Conservation (phyloP, 1,140 invertebrate genomes). For the Caenorhabditis inopinata region DNA sequence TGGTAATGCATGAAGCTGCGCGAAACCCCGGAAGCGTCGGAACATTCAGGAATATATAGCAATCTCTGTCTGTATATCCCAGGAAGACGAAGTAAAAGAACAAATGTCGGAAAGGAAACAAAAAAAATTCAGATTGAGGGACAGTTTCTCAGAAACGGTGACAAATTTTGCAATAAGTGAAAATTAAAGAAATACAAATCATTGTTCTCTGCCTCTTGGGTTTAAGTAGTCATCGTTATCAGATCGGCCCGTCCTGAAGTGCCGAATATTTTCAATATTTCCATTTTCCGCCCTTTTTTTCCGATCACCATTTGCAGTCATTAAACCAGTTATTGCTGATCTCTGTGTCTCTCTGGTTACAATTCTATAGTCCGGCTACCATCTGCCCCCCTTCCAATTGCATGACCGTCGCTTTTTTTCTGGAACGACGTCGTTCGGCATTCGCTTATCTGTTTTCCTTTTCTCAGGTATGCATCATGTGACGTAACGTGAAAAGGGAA, state of each 20-base stretch:
- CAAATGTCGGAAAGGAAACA: no score
- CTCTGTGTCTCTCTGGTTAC: background rate
- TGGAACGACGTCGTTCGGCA: background rate
- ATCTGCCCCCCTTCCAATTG: background rate
- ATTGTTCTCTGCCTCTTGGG: background rate
- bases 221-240: constrained; percentile 27
- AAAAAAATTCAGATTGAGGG: no score
- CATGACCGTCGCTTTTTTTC: background rate
- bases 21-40: no score
- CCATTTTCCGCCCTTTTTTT: background rate
- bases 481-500: background rate
- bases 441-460: background rate
- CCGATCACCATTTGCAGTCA: background rate
- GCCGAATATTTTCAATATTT: background rate
- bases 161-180: background rate
- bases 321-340: background rate
- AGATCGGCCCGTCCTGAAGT: constrained; percentile 4
- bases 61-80: no score
- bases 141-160: background rate
- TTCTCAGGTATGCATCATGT: constrained; percentile 15
- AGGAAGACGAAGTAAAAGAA: no score
- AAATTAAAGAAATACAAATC: background rate
- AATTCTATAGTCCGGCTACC: background rate
- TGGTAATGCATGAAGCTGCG: no score
- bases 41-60: no score